phyloP scores from a whole-genome alignment of 1,140 invertebrate genomes.

The Parapsyche elsis region DNA sequence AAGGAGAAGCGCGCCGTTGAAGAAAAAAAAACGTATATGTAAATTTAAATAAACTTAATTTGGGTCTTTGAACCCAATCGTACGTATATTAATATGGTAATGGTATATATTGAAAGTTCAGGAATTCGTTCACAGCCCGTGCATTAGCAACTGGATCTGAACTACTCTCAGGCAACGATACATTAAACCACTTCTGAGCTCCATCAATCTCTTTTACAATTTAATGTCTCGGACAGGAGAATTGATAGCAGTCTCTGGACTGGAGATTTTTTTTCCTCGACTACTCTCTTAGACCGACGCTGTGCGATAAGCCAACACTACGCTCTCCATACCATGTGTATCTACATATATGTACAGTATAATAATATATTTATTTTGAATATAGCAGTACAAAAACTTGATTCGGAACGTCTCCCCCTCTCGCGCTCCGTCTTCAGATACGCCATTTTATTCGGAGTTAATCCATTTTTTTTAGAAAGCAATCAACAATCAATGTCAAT shows the following conservation, averaged over 20 bases:
- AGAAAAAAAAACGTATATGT: neutral
- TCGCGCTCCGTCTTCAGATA: conserved; percentile 1
- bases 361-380: neutral
- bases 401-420: neutral
- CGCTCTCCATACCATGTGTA: neutral
- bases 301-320: conserved; percentile 22
- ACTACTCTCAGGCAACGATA: conserved; percentile 26
- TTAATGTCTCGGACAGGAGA: conserved; percentile 47
- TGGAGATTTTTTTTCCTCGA: conserved; percentile 21
- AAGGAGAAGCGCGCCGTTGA: neutral
- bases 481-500: conserved; percentile 46
- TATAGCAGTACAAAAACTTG: conserved; percentile 27
- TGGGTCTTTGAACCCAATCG: conserved; percentile 15
- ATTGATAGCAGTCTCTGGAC: conserved; percentile 40
- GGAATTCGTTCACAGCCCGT: conserved; percentile 16
- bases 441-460: conserved; percentile 25
- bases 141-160: conserved; percentile 45
- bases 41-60: conserved; percentile 23
- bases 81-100: conserved; percentile 20
- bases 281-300: conserved; percentile 17
- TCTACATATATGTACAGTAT: too few species aligned
- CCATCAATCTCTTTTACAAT: conserved; percentile 48
- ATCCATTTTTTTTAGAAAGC: conserved; percentile 44
- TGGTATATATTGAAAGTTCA: conserved; percentile 31
- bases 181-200: conserved; percentile 44